Percentiles rank a stretch among this genome's conserved stretches.
phyloP scores from a whole-genome alignment of 2,797 vertebrate genomes.

The Bovichtus variegatus region DNA sequence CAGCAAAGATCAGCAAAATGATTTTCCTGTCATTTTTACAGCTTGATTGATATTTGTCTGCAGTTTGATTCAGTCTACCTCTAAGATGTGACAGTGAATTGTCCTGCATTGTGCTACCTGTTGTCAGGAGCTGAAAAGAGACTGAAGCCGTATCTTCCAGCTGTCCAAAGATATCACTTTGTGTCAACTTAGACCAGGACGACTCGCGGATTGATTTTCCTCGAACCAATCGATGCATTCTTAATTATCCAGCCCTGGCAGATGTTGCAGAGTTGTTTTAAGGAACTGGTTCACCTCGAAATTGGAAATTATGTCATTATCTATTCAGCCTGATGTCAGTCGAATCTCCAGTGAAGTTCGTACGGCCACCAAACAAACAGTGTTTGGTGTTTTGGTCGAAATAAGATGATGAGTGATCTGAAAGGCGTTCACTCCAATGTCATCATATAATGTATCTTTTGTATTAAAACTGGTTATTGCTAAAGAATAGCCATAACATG shows the following conservation, averaged over 20 bases:
- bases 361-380: neutral
- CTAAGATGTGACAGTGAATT: slow-evolving; percentile 38
- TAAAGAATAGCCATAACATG: neutral
- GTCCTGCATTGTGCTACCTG: too few species aligned
- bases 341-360: slow-evolving; percentile 29
- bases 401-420: neutral
- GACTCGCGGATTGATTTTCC: slow-evolving; percentile 76
- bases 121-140: slow-evolving; percentile 39
- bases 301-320: slow-evolving; percentile 58
- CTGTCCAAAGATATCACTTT: slow-evolving; percentile 60
- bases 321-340: slow-evolving; percentile 7
- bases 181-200: slow-evolving; percentile 72
- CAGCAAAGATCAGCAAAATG: slow-evolving; percentile 6
- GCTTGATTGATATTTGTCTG: slow-evolving; percentile 52
- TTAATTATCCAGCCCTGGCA: slow-evolving; percentile 52
- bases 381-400: neutral
- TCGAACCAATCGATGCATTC: slow-evolving; percentile 70
- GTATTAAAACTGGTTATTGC: neutral
- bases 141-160: slow-evolving; percentile 54
- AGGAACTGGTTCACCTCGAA: slow-evolving; percentile 53
- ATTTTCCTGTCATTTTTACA: slow-evolving; percentile 29
- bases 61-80: slow-evolving; percentile 5
- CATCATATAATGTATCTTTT: too few species aligned
- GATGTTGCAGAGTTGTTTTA: slow-evolving; percentile 55
- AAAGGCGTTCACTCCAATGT: neutral